Base-by-base conservation (phyloP, 37 sponge, comb jelly and placozoan species). In the Agelas oroides region DNA sequence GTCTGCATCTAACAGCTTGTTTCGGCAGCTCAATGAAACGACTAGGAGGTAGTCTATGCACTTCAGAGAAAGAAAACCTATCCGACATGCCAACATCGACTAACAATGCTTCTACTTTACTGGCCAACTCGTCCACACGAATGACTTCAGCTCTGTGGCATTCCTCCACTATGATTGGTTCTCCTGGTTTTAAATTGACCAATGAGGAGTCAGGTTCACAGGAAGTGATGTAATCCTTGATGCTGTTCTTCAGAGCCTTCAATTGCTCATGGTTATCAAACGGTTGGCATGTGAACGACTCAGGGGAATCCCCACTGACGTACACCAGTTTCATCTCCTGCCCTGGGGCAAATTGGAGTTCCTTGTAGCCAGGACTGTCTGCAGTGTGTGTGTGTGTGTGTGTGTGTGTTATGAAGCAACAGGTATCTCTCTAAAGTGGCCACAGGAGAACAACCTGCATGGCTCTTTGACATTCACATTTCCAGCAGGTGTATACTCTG, bases 81-180 rank as follows among this genome's bases (percentile, higher is more conserved):
- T 87, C 94, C 11, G 65, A 38, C 34, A 84, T 90, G 12, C 94
- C 94, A 80, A 87, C 83, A 65, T 95, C 95, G 32, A 95, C 87
- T 58, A 86, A 95, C 34, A 65, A 52, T 0, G 91, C 95, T 23
- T 62, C 30, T 27, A 41, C 81, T 16, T 33, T 61, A 24, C 78
- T 34, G 1, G 16, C 33, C 12, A 2, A 41, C 1, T 32, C 21
- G 15, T 64, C 41, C 30, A 57, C 31, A 33, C 19, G 68, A 40
- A 77, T 34, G n/a, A 87, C 53, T 24, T 31, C 33, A 23, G 80
- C 93, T 32, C 95, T 80, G 56, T 95, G 86, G 90, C 92, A 95
- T 31, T 19, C 32, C 28, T 46, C 38, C 1, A 83, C 73, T 28
- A 85, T 55, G 1, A 85, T 59, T 12, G 67, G 73, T 19, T 70